Base-by-base conservation (phyloP, 53 echinoderm and acorn worm species). In the Paracentrotus lividus region DNA sequence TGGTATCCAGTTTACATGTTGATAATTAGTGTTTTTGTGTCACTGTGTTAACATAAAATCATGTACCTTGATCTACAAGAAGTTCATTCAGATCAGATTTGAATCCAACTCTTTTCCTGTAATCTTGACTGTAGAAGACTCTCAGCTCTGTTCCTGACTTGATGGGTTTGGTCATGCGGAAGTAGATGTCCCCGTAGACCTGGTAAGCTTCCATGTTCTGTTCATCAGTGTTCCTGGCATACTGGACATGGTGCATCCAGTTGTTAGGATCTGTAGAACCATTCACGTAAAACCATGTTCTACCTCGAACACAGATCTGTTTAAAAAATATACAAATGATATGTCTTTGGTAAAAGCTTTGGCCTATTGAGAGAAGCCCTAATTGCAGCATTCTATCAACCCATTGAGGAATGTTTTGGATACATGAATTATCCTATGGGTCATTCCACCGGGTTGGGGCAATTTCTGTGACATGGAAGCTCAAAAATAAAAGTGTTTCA, bases 141-240 rank as follows among this genome's bases (percentile, higher is more conserved):
- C 42, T 77, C 58, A 92, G 92, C 81, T 92, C 55, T 33, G 92
- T 58, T 24, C 92, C 92, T 24, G 81, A 1, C 42, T 77, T 57
- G 54, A 92, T 34, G 47, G 54, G 49, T 77, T 78, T 92, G 40
- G 81, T 92, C 23, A 77, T 36, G 40, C 92, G 58, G 58, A 92
- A 92, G 92, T 20, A 92, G 92, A 92, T 92, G 36, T 92, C 81
- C 26, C 92, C 92, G 42, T 92, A 92, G 43, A 42, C 33, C 81
- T 92, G 92, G 9, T 78, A 78, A 23, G 92, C 92, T 29, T 92
- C 92, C 42, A 92, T 1, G 61, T 92, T 92, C 81, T 78, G 92
- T 54, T 92, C 92, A 34, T 54, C 23, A 38, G 26, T 45, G 45
- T n/a, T 92, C 57, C 92, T 33, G 81, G 92, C 92, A n/a, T 33